Evolutionary conservation across 2,113 vertebrate species (phyloP).

Genomic region (Amblyornis subalaris): DNA sequence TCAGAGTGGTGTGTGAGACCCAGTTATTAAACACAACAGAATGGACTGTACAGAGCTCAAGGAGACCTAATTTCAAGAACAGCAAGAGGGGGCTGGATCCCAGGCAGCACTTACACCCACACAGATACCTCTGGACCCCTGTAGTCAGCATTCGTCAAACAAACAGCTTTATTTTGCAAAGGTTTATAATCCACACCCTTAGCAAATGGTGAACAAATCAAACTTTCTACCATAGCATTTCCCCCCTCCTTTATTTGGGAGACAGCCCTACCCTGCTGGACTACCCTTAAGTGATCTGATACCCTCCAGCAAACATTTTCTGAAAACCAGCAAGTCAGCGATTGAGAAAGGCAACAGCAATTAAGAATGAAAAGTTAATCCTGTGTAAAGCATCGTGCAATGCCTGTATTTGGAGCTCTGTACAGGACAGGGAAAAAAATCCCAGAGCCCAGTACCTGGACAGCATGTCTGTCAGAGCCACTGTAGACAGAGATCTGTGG

Average conservation of each 20-base stretch:
- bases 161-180: not conserved
- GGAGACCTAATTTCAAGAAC: not conserved
- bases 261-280: not conserved
- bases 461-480: constrained; percentile 84
- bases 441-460: constrained; percentile 77
- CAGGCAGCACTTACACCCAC: not conserved
- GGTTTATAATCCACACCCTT: not conserved
- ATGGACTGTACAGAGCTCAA: rapidly evolving
- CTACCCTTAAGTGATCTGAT: not conserved
- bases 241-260: not conserved
- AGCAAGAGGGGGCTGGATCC: not conserved
- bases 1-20: not conserved
- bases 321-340: not conserved
- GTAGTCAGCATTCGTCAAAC: not conserved
- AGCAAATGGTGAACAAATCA: not conserved
- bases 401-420: not conserved
- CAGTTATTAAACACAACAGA: not conserved
- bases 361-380: not conserved
- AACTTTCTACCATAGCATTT: not conserved
- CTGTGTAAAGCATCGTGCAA: not conserved
- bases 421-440: rapidly evolving
- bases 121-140: not conserved
- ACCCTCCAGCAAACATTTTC: not conserved
- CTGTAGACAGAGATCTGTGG: constrained; percentile 84
- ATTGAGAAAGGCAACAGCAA: not conserved